A percentile compares a stretch with the other conserved stretches of the same genome.
phyloP scores from a whole-genome alignment of 2,797 vertebrate species.

The Myiotriccus ornatus region DNA sequence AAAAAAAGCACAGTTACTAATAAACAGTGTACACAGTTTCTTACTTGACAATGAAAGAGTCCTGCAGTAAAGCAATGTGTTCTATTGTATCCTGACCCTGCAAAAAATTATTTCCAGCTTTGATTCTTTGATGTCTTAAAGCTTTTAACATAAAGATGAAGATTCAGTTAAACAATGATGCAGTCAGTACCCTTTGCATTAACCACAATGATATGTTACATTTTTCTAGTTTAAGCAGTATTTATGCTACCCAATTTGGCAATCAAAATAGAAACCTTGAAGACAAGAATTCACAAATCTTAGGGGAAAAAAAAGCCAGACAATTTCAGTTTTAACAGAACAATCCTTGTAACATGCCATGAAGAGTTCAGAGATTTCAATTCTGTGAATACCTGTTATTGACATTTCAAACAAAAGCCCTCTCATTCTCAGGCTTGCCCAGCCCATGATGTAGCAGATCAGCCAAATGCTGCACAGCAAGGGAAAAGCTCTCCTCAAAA shows the following conservation, averaged over 20 bases:
- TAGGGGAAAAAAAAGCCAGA: background rate
- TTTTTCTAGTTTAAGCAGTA: conserved; percentile 20
- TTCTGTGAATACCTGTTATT: background rate
- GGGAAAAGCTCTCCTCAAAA: background rate
- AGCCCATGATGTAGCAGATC: background rate
- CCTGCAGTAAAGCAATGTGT: background rate
- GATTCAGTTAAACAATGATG: background rate
- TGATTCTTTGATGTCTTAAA: conserved; percentile 31
- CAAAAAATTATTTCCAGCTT: conserved; percentile 25
- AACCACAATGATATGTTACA: background rate
- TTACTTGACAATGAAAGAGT: background rate
- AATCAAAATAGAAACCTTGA: conserved; percentile 20
- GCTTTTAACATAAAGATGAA: conserved; percentile 16
- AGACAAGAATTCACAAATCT: conserved; percentile 4
- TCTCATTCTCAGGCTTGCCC: background rate
- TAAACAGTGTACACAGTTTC: background rate
- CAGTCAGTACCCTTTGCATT: background rate
- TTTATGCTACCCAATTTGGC: background rate
- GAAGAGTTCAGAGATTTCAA: background rate
- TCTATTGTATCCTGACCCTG: background rate
- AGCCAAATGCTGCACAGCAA: background rate
- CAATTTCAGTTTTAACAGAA: background rate
- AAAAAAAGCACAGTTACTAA: background rate
- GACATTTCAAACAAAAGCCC: conserved; percentile 3
- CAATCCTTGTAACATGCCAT: background rate